Evolutionary conservation across 37 sponge, comb jelly and placozoan species (phyloP), one percentile per base, ranked within the genome.

Genomic region (Cliona cf. orientalis): DNA sequence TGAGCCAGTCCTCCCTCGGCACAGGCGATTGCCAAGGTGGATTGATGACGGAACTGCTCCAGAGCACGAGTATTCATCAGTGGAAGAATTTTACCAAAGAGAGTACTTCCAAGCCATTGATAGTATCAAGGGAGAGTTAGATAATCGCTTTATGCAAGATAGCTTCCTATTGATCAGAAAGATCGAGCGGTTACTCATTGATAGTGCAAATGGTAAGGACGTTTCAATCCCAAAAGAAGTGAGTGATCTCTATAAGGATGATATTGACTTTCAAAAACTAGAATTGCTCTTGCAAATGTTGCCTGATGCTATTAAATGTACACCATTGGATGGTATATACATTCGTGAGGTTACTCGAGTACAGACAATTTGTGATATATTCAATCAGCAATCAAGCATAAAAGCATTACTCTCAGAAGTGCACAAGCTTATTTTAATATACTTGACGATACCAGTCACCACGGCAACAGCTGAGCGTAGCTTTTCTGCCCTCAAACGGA

Each of bases 371-470:
- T 72, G 80, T 86, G 74, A 78, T 56, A 68, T 61, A 31, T 59
- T 86, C 38, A 70, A 63, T 11, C 36, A 79, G 28, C 59, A 65
- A n/a, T 29, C 62, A 19, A 39, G 31, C 17, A 28, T 59, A 7
- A 71, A 65, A 21, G 65, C 19, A 5, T 42, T 82, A 46, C 28
- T 89, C 7, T 56, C 78, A 58, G 83, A 89, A 40, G 57, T 89
- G 44, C 78, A 89, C 66, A 89, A 77, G 58, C 74, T 83, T 21
- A 25, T 89, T n/a, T 58, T 42, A 32, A 22, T 89, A 55, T 89
- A 83, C 62, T 66, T 79, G 28, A 89, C 80, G 41, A 32, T 89
- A 22, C 84, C 84, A 38, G 64, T 89, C 28, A 89, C 84, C 23
- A 73, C 90, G 2, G 65, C 84, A 31, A 72, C 74, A 46, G 38